phyloP scores from a whole-genome alignment of 1,140 invertebrate species.

The Pseudomyrmex dendroicus region DNA sequence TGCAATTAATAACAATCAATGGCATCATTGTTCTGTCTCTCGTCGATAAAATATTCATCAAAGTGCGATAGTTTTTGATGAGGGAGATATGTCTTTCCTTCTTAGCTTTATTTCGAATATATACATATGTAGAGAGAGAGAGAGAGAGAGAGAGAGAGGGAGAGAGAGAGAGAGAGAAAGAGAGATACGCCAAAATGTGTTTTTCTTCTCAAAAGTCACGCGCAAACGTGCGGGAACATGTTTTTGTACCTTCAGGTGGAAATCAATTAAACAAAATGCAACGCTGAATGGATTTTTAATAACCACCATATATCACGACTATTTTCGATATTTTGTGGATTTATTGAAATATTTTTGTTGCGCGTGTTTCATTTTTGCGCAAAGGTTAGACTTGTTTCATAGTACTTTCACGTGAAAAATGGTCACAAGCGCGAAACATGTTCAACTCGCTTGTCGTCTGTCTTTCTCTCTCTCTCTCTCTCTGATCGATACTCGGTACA shows the following conservation, averaged over 20 bases:
- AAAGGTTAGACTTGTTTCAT: too few relatives aligned
- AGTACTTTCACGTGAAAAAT: slow-evolving; percentile 56
- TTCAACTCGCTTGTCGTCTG: slow-evolving; percentile 2
- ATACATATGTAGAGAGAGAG: too few relatives aligned
- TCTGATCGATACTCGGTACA: slow-evolving; percentile 75
- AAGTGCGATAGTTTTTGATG: neutral
- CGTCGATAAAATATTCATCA: slow-evolving; percentile 4
- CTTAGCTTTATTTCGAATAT: neutral
- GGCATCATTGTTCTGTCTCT: neutral
- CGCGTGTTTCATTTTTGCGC: slow-evolving; percentile 45
- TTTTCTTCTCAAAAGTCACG: neutral
- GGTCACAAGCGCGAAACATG: slow-evolving; percentile 27
- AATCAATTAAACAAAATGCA: slow-evolving; percentile 45
- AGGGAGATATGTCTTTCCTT: neutral
- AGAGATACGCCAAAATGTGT: slow-evolving; percentile 3
- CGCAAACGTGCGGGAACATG: slow-evolving; percentile 5
- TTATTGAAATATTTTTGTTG: slow-evolving; percentile 51
- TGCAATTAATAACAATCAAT: slow-evolving; percentile 20
- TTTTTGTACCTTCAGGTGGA: slow-evolving; percentile 38
- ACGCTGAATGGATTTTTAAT: slow-evolving; percentile 34
- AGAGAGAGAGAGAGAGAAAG: too few relatives aligned
- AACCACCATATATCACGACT: slow-evolving; percentile 32
- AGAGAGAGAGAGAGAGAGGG: neutral
- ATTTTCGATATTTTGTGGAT: slow-evolving; percentile 39
- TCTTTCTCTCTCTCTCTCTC: too few relatives aligned